Conservation (phyloP, 2,888 invertebrate genomes). For the Hirtodrosophila alboralis region DNA sequence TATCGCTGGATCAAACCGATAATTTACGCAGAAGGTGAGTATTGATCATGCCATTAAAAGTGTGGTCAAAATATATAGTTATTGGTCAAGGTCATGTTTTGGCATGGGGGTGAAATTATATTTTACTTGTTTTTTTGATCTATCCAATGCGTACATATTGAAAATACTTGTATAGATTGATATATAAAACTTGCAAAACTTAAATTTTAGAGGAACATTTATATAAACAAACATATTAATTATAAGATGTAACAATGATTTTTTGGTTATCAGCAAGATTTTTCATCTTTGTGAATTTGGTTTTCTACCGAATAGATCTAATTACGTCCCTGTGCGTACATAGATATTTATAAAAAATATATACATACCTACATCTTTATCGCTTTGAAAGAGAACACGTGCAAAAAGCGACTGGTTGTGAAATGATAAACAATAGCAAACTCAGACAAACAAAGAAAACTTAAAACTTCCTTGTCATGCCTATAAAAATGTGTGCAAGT, state of each 20-base stretch:
- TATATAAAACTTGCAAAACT: no score
- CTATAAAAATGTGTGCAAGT: not conserved
- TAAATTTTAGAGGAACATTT: no score
- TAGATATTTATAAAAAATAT: not conserved
- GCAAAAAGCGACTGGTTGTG: constrained; percentile 45
- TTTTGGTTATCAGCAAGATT: no score
- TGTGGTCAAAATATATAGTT: not conserved
- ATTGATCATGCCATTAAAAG: constrained; percentile 9
- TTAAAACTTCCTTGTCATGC: constrained; percentile 59
- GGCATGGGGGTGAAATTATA: not conserved
- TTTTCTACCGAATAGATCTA: no score
- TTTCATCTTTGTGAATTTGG: no score
- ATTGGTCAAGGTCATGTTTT: constrained; percentile 40
- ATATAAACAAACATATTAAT: no score
- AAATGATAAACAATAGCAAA: constrained; percentile 49
- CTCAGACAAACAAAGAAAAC: not conserved
- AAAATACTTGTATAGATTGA: no score
- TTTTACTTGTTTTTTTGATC: not conserved
- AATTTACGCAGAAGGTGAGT: constrained; percentile 82
- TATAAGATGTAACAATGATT: no score
- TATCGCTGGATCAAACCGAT: constrained; percentile 82
- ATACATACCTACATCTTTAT: not conserved
- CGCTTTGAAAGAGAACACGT: constrained; percentile 49
- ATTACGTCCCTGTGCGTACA: constrained; percentile 1
- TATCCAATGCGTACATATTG: no score